Conservation (phyloP, 2,113 vertebrate genomes). For the Candoia aspera region DNA sequence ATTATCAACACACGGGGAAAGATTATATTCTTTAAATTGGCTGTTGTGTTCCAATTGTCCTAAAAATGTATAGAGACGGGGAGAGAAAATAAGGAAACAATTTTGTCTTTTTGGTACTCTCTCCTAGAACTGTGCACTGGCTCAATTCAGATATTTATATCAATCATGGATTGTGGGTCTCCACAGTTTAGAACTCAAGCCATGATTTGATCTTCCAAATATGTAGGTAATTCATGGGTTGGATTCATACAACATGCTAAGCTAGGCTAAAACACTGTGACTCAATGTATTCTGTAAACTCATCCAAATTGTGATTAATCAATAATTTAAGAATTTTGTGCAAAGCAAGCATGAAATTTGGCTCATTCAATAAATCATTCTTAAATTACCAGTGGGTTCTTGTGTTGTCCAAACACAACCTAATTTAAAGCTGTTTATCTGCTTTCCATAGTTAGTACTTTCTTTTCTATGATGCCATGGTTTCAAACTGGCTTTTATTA, state of each 20-base stretch:
- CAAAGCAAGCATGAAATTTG: neutral
- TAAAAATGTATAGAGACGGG: neutral
- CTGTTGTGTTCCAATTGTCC: neutral
- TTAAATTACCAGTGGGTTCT: neutral
- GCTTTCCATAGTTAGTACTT: neutral
- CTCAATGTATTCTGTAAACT: neutral
- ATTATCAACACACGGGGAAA: neutral
- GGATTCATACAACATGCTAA: neutral
- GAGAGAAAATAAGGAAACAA: slow-evolving; percentile 2
- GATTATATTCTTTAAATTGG: neutral
- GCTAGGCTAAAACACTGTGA: neutral
- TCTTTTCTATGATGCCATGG: neutral
- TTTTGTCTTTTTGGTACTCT: neutral
- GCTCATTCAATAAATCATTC: neutral
- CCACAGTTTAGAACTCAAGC: neutral
- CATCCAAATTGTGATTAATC: neutral
- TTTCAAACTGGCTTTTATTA: neutral
- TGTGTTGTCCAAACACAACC: neutral
- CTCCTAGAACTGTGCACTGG: neutral
- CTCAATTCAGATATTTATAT: neutral
- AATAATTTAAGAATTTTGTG: neutral
- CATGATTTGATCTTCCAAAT: neutral
- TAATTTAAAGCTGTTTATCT: neutral
- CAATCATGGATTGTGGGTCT: slow-evolving; percentile 4
- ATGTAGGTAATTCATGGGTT: neutral